Conservation (phyloP, 2,888 invertebrate species). For the Pristionchus fissidentatus region DNA sequence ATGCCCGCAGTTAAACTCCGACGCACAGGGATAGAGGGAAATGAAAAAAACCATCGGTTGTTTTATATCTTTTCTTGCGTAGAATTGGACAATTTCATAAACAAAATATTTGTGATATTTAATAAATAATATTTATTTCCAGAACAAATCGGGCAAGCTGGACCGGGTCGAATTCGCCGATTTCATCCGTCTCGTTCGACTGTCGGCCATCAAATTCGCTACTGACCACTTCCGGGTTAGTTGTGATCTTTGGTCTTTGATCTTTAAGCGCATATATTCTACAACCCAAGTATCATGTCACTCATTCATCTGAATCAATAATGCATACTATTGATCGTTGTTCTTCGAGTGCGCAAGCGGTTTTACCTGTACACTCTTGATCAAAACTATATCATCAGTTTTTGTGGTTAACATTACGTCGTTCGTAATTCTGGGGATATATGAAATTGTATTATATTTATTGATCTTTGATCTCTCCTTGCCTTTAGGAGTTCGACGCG, state of each 20-base stretch:
- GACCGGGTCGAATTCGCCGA: slow-evolving; percentile 74
- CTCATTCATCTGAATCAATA: slow-evolving; percentile 33
- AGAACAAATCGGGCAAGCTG: slow-evolving; percentile 70
- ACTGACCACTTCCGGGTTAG: slow-evolving; percentile 71
- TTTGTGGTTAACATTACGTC: no score
- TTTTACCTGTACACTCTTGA: background rate
- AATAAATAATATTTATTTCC: slow-evolving; percentile 34
- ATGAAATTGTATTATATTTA: background rate
- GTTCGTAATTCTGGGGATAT: no score
- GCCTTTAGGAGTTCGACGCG: slow-evolving; percentile 67
- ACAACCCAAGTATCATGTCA: no score
- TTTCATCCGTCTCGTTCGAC: slow-evolving; percentile 71
- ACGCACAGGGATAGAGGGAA: no score
- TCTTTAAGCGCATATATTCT: no score
- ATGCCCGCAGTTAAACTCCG: no score
- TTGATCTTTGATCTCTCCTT: background rate
- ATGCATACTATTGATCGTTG: background rate
- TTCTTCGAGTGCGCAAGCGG: background rate
- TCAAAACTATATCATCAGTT: background rate
- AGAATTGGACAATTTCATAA: no score
- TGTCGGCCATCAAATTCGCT: slow-evolving; percentile 73
- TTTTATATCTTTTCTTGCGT: no score
- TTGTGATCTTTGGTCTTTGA: no score
- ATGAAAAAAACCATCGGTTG: no score
- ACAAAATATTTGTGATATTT: no score